Conservation (phyloP, 2,797 vertebrate genomes). For the Diplodus puntazzo region DNA sequence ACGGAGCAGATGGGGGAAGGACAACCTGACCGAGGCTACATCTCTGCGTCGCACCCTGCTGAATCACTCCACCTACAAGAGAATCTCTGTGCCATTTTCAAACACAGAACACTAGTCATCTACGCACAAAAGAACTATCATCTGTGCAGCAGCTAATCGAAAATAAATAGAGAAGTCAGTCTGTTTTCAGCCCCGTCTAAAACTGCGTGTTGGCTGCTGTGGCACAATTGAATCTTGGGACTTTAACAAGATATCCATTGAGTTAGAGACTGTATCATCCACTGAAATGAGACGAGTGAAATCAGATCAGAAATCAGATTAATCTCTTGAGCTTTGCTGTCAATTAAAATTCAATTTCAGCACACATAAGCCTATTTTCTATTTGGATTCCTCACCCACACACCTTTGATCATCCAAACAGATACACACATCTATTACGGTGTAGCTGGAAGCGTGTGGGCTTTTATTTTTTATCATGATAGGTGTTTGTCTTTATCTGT, state of each 20-base stretch:
- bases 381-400: conserved; percentile 48
- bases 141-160: conserved; percentile 14
- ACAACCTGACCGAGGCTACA: conserved; percentile 32
- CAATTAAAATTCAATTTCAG: conserved; percentile 71
- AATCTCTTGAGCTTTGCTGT: conserved; percentile 58
- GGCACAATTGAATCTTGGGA: conserved; percentile 23
- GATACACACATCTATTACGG: conserved; percentile 25
- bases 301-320: conserved; percentile 58
- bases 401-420: conserved; percentile 39
- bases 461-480: conserved; percentile 16
- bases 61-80: conserved; percentile 14
- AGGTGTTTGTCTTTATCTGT: neutral
- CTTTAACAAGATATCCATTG: conserved; percentile 30
- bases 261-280: conserved; percentile 24
- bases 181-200: neutral
- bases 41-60: conserved; percentile 19
- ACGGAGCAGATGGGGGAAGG: conserved; percentile 56
- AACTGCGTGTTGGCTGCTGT: neutral
- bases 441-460: conserved; percentile 7
- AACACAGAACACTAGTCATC: conserved; percentile 3
- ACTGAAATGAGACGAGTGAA: conserved; percentile 35
- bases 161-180: conserved; percentile 25
- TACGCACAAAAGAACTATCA: conserved; percentile 4
- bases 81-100: conserved; percentile 8
- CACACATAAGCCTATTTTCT: conserved; percentile 57